Percentiles rank a stretch among this genome's conserved stretches.
Evolutionary conservation across 2,888 invertebrate species (phyloP).

Genomic region (Chelonus formosanus): DNA sequence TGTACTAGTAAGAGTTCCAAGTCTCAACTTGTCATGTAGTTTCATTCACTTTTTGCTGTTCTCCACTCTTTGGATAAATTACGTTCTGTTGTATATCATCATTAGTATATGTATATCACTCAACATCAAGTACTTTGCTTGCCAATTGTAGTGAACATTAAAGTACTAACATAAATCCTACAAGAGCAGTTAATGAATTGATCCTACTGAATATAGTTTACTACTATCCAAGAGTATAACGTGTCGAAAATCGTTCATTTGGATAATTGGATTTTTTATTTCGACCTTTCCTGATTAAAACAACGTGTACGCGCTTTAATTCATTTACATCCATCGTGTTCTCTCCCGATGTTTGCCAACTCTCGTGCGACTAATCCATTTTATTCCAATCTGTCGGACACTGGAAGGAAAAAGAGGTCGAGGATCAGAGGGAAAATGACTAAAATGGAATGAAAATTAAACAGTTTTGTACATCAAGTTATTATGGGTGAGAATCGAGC

Average conservation of each 20-base stretch:
- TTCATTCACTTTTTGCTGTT: background rate
- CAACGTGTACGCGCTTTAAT: slow-evolving; percentile 29
- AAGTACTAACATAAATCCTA: slow-evolving; percentile 3
- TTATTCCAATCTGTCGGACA: slow-evolving; percentile 31
- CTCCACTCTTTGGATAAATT: no score
- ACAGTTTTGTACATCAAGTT: background rate
- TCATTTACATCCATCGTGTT: slow-evolving; percentile 27
- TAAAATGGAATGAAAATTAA: slow-evolving; percentile 21
- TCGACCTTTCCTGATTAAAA: slow-evolving; percentile 31
- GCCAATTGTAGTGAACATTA: background rate
- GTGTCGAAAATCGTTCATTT: slow-evolving; percentile 25
- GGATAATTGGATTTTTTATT: slow-evolving; percentile 29
- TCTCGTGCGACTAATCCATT: slow-evolving; percentile 30
- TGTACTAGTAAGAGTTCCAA: background rate
- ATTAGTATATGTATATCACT: no score
- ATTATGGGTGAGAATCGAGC: background rate
- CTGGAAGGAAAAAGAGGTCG: background rate
- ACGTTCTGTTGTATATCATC: no score
- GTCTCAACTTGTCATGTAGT: background rate
- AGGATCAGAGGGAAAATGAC: slow-evolving; percentile 18
- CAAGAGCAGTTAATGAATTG: background rate
- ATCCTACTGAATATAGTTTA: background rate
- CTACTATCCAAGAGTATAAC: slow-evolving; percentile 2
- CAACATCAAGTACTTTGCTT: background rate
- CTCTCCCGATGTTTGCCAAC: slow-evolving; percentile 28